These are phyloP conservation scores for Anguilla marmorata DNA, from an alignment of 2,797 vertebrate species.

Conservation along the genomic window DNA sequence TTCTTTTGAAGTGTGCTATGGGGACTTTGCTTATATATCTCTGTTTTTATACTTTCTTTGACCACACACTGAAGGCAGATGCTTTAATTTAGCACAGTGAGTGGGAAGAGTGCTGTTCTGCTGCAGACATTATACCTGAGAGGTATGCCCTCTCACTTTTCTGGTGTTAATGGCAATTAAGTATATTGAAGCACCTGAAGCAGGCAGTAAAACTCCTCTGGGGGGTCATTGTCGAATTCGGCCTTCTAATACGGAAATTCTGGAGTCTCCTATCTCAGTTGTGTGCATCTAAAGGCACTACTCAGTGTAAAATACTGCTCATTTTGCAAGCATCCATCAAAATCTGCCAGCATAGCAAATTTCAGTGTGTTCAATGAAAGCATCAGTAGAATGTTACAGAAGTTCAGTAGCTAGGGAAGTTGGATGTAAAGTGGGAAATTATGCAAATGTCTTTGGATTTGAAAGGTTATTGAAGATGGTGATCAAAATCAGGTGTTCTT, in stretches of 20 bases:
- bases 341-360: not conserved
- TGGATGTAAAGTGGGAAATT: not conserved
- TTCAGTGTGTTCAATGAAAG: not conserved
- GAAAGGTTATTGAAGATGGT: not conserved
- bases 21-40: not conserved
- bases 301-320: not conserved
- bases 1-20: not conserved
- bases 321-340: not conserved
- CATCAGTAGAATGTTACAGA: not conserved
- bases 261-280: not conserved
- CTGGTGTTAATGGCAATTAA: conserved; percentile 69
- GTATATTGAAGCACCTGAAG: conserved; percentile 74
- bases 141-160: conserved; percentile 63
- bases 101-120: conserved; percentile 63
- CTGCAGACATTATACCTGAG: conserved; percentile 50
- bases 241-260: not conserved
- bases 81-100: conserved; percentile 43
- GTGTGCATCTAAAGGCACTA: not conserved
- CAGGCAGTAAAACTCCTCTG: conserved; percentile 71
- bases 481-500: not conserved
- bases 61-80: not conserved
- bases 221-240: conserved; percentile 69
- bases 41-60: not conserved
- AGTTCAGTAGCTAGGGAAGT: not conserved
- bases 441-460: not conserved